Base-by-base conservation (phyloP, 1,140 invertebrate genomes). In the Zaprionus davidi region DNA sequence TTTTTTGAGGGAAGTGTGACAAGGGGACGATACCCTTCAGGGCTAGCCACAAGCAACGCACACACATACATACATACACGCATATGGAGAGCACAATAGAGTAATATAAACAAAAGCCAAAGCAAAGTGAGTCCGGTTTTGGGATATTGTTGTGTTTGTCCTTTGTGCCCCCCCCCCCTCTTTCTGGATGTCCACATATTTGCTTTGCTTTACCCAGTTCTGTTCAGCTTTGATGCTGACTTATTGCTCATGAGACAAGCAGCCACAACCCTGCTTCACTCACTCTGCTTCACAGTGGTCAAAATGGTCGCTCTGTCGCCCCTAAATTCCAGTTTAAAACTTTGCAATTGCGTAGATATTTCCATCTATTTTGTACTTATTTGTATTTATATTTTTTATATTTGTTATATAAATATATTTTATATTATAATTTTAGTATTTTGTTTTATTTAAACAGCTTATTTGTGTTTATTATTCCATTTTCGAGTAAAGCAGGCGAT, bases 31-130 rank as follows among this genome's bases (percentile, higher is more conserved):
- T 46, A 46, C n/a, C 41, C 31, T 34, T 3, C 31, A 34, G 31
- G 7, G n/a, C 41, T 17, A 46, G 6, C 41, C 41, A 46, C 66
- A 34, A 5, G 31, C 15, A 36, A 20, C 26, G 28, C 28, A 31
- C 12, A 56, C 41, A 13, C 6, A 68, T 6, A 24, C 31, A 31
- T 11, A 7, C 31, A 11, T 9, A 34, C 9, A 31, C 9, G 7
- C 12, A 49, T 9, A 57, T 46, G 41, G 3, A 17, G 7, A 17
- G 17, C 41, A 7, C 36, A 55, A 28, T 51, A 38, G 36, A 72
- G 49, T 46, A 49, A 58, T 56, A 60, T 64, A 74, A 73, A 62
- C 75, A 70, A 66, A 71, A 63, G 60, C 51, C 75, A 49, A 70
- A 67, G 66, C 22, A 58, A 67, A 63, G 65, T 17, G 41, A 46